Base-by-base conservation (phyloP, 2,888 invertebrate genomes). In the Watsonalla binaria region DNA sequence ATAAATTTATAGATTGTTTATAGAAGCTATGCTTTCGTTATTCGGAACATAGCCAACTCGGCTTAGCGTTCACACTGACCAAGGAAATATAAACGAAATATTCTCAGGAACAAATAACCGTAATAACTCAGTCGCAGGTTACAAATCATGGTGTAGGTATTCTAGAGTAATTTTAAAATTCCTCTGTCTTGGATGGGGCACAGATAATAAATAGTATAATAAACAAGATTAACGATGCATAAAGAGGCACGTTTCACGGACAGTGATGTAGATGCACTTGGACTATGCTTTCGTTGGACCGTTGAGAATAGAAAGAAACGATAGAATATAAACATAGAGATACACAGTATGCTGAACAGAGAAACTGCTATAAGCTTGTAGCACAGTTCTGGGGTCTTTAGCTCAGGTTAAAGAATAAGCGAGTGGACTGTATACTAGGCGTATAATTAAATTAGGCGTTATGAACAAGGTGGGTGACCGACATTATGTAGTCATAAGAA, bases 151-250 rank as follows among this genome's bases (percentile, higher is more conserved):
- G 47, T 47, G 46, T 24, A 24, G 24, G 24, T 52, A 52, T 47
- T 39, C 33, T 13, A 24, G 47, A 15, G 52, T 52, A 47, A 48
- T 53, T 52, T 51, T 45, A 46, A 46, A 46, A 51, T 51, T 51
- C 45, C 46, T 33, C 33, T 51, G 51, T 46, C 45, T 35, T 46
- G 51, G 57, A 65, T 65, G 63, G 64, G 59, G 58, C 63, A 61
- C 69, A 77, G 79, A 81, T 86, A 87, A 86, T 86, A 86, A 84
- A 87, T 86, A 82, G 84, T 82, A 82, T 80, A 86, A 88, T 88
- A 88, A 87, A 88, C 84, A 86, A 84, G 88, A 88, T 87, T 86
- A 88, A 88, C 84, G 82, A 82, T 82, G 84, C 83, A 84, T 83
- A 86, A 88, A 85, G 79, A 87, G 80, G 82, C 85, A 85, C 86